Base-by-base conservation (phyloP, 35 echinoderm and acorn worm species). In the Strongylocentrotus purpuratus region DNA sequence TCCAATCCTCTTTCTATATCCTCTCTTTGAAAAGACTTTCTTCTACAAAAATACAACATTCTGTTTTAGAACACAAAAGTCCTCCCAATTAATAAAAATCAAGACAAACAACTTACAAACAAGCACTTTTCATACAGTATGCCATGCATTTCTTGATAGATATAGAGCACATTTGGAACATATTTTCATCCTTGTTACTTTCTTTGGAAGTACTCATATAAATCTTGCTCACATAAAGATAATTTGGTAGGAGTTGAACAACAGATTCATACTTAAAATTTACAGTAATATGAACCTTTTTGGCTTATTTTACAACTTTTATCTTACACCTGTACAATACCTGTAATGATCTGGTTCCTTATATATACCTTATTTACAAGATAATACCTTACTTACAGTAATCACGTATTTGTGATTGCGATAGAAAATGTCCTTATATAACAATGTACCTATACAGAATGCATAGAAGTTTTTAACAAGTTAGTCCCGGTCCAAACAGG, bases 61-160 rank as follows among this genome's bases (percentile, higher is more conserved):
- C 33, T 46, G 11, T 93, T 31, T 20, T 17, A 93, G 91, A 33
- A 93, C 91, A 93, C 13, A 58, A 17, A 92, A 14, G 15, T 45
- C 91, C 7, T 93, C 48, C 48, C 28, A 28, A 33, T 45, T 46
- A 91, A 91, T 6, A 32, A 46, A 41, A 41, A 50, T 3, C 65
- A 78, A 78, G 65, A 78, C 65, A 78, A 28, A 28, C 22, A 28
- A 78, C 25, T 28, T n/a, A 5, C 5, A 78, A 87, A 22, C 6
- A 78, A 4, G 20, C 20, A 78, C 22, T 78, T 78, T 47, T 93
- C 48, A 93, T 93, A 50, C 45, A 55, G 13, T 14, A 58, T 93
- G 48, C n/a, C 91, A 93, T 93, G 91, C 91, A 93, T 32, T 48
- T 93, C 91, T 93, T n/a, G 91, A 93, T n/a, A 93, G 11, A 93